phyloP scores from a whole-genome alignment of 2,888 invertebrate genomes.

The Thecophora atra region DNA sequence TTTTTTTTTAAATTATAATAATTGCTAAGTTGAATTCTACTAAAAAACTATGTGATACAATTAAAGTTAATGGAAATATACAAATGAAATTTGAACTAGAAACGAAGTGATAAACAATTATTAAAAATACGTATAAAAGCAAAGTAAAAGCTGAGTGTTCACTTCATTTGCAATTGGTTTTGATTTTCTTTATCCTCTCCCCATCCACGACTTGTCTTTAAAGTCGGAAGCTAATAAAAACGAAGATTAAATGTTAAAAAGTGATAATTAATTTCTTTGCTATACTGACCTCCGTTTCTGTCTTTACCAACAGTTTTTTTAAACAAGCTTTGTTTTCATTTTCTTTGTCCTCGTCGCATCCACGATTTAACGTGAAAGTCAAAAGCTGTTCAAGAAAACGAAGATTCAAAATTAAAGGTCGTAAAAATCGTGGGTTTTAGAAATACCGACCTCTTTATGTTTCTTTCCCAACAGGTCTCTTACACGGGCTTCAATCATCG shows the following conservation, averaged over 20 bases:
- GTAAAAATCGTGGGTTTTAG: background rate
- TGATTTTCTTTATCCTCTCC: constrained; percentile 50
- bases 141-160: background rate
- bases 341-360: constrained; percentile 46
- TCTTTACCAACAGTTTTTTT: no score
- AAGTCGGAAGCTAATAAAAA: constrained; percentile 41
- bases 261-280: no score
- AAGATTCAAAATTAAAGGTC: constrained; percentile 1
- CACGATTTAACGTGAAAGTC: constrained; percentile 39
- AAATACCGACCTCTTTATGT: constrained; percentile 48
- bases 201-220: constrained; percentile 38
- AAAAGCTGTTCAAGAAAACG: constrained; percentile 40
- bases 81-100: background rate
- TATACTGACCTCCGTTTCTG: no score
- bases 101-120: constrained; percentile 19
- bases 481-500: constrained; percentile 56
- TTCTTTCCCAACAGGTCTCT: constrained; percentile 56
- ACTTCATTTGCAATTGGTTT: no score
- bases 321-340: constrained; percentile 43
- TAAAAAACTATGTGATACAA: constrained; percentile 8
- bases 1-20: constrained; percentile 5
- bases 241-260: constrained; percentile 16
- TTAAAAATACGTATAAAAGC: background rate
- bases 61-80: constrained; percentile 10
- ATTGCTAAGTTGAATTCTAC: background rate